Evolutionary conservation across 2,113 vertebrate species (phyloP), one percentile per base, ranked within the genome.

Genomic region (Pseudorasbora parva): DNA sequence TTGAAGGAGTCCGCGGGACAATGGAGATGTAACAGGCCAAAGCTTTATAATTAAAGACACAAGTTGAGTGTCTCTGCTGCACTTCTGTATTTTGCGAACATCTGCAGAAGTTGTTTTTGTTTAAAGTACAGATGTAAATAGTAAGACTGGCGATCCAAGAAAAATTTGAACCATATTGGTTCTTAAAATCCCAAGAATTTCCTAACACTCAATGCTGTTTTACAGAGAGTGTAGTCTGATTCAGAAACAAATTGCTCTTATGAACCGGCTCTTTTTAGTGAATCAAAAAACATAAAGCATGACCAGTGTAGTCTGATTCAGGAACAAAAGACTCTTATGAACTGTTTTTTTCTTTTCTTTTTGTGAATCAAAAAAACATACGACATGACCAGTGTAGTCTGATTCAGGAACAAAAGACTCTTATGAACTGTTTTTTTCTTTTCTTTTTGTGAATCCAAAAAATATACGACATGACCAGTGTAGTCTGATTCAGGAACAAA

Each of bases 31-130:
- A 56, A 69, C 21, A 12, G 64, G 64, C 19, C 64, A 47, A n/a
- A 37, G 64, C 47, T 47, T 69, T 81, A 37, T 37, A 81, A 81
- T 81, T 69, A 81, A 69, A 81, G 59, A 66, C 56, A 45, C 19
- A 45, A 60, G 56, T 25, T 23, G 54, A 6, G 57, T 30, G 41
- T 47, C 41, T 43, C 59, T 66, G 59, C 33, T 45, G 33, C 37
- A 60, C 56, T 23, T 60, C 76, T 60, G 17, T 21, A 66, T 79
- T 79, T 79, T 47, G 23, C 43, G 17, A 79, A 47, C 59, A 79
- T 49, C 43, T 45, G 59, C 59, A 79, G 77, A 64, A 47, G 37
- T 60, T 45, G 54, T 1, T 59, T 60, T 78, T 78, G n/a, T 43
- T 78, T 43, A 10, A 4, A 60, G 15, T 8, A 10, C 54, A 77